Conservation (phyloP, 2,888 invertebrate species). For the Amiota mariae region DNA sequence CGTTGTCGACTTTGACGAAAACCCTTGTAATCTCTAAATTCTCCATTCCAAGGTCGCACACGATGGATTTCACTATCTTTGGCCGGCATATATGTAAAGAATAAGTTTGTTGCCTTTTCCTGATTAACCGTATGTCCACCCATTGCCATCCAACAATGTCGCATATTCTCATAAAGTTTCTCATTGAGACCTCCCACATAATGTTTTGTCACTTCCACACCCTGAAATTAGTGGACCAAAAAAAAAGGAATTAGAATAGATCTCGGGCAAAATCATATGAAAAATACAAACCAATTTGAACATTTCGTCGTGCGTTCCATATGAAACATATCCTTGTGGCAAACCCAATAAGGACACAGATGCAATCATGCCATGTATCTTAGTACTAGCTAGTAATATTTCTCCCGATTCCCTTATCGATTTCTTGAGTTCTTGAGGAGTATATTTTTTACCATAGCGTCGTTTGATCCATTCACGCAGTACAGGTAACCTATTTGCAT, state of each 20-base stretch:
- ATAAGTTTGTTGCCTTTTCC: neutral
- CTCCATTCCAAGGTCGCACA: conserved; percentile 16
- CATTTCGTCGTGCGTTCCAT: neutral
- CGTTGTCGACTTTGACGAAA: no score
- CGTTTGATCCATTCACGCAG: conserved; percentile 51
- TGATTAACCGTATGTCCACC: neutral
- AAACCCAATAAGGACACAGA: neutral
- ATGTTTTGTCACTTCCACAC: neutral
- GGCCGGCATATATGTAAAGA: conserved; percentile 21
- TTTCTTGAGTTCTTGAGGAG: conserved; percentile 34
- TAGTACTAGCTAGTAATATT: neutral
- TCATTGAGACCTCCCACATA: neutral
- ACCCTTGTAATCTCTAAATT: neutral
- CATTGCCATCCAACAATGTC: conserved; percentile 11
- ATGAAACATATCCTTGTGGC: neutral
- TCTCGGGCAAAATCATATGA: neutral
- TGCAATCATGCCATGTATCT: neutral
- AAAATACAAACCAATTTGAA: neutral
- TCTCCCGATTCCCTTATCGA: neutral
- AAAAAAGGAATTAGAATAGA: neutral
- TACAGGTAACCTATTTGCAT: conserved; percentile 48
- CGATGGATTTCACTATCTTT: conserved; percentile 10
- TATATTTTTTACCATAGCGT: conserved; percentile 49
- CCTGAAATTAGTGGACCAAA: neutral
- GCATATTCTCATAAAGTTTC: neutral